These are phyloP conservation scores for Guaruba guarouba DNA, from an alignment of 2,113 vertebrate species.

Conservation along the genomic window DNA sequence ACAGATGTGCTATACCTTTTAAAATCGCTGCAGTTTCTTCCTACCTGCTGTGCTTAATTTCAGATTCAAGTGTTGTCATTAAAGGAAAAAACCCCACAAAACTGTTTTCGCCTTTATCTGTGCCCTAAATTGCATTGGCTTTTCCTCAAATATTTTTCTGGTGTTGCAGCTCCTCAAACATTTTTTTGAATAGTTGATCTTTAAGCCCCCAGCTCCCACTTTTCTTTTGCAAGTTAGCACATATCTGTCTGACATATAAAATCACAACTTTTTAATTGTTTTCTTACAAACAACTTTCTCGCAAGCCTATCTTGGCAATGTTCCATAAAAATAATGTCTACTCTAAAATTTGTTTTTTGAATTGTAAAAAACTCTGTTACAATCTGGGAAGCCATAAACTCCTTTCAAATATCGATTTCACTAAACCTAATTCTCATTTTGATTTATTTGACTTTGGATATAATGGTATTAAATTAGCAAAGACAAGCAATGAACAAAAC, in stretches of 20 bases:
- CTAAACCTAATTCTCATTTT: slow-evolving; percentile 78
- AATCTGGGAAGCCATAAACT: background rate
- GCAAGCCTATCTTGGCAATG: background rate
- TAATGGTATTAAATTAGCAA: slow-evolving; percentile 79
- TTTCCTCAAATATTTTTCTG: slow-evolving; percentile 11
- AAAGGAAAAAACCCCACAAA: background rate
- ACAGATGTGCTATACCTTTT: slow-evolving; percentile 57
- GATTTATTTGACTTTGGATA: slow-evolving; percentile 79
- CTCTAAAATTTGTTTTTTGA: background rate
- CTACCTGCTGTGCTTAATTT: slow-evolving; percentile 69
- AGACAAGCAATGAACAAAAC: slow-evolving; percentile 79
- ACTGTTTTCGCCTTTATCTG: slow-evolving; percentile 33
- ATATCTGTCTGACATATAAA: background rate
- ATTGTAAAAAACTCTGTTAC: background rate
- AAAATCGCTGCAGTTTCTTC: slow-evolving; percentile 59
- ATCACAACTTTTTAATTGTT: background rate
- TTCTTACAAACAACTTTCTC: background rate
- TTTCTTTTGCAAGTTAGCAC: background rate
- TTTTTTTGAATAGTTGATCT: slow-evolving; percentile 17
- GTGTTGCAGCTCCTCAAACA: background rate
- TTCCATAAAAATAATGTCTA: background rate
- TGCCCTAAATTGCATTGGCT: slow-evolving; percentile 45
- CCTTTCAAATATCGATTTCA: background rate
- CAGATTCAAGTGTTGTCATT: slow-evolving; percentile 66
- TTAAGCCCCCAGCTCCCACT: background rate